These are phyloP conservation scores for Hermaeophaga mercurialis DNA, from an alignment of 2,888 invertebrate genomes.

Conservation along the genomic window DNA sequence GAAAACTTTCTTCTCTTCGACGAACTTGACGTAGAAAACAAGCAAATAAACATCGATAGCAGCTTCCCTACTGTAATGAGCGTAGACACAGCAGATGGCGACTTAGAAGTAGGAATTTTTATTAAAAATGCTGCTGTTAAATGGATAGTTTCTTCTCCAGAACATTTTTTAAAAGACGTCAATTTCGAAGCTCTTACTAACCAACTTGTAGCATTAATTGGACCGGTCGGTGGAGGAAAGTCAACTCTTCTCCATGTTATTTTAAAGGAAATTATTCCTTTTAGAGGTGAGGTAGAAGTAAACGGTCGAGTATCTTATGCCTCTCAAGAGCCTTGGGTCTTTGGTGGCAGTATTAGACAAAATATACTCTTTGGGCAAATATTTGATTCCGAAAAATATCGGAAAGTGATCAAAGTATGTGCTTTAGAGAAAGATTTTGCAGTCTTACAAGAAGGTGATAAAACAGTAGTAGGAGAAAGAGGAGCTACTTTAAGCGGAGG, in stretches of 20 bases:
- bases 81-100: not conserved
- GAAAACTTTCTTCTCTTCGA: constrained; percentile 62
- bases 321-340: constrained; percentile 85
- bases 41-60: not conserved
- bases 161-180: constrained; percentile 31
- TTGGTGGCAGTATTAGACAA: constrained; percentile 81
- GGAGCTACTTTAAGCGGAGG: constrained; percentile 64
- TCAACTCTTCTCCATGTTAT: constrained; percentile 60
- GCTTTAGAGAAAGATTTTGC: constrained; percentile 74
- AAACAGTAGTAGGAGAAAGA: constrained; percentile 76
- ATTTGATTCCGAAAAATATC: constrained; percentile 69
- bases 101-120: constrained; percentile 5
- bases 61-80: not conserved
- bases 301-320: constrained; percentile 53
- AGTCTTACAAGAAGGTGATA: constrained; percentile 76
- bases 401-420: constrained; percentile 70
- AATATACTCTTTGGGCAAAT: constrained; percentile 88
- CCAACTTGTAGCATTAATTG: constrained; percentile 59
- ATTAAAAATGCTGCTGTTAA: constrained; percentile 31
- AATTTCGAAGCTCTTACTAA: constrained; percentile 25
- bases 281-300: constrained; percentile 59
- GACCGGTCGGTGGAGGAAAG: constrained; percentile 69
- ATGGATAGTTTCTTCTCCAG: constrained; percentile 29
- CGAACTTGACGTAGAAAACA: constrained; percentile 27
- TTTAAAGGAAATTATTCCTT: constrained; percentile 72